Conservation (phyloP, 2,888 invertebrate genomes). For the Phasia obesa region DNA sequence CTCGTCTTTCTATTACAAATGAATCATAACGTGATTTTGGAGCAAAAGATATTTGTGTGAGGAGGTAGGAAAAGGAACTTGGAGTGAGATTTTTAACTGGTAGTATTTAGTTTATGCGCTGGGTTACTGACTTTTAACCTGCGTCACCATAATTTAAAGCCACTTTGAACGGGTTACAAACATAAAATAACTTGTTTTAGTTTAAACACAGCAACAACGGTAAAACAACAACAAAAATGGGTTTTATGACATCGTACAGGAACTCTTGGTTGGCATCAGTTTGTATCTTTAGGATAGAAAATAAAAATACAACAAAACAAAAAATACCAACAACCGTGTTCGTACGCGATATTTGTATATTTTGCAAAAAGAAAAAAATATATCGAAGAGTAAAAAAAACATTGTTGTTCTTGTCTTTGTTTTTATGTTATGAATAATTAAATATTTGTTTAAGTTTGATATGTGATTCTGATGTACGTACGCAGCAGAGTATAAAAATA, state of each 20-base stretch:
- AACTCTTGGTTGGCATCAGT: slow-evolving; percentile 28
- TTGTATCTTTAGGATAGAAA: slow-evolving; percentile 27
- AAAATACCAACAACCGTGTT: slow-evolving; percentile 44
- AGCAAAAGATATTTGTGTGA: background rate
- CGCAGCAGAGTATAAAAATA: slow-evolving; percentile 5
- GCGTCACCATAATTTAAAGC: slow-evolving; percentile 79
- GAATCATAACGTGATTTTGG: slow-evolving; percentile 51
- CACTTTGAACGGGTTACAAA: slow-evolving; percentile 77
- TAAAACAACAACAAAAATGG: slow-evolving; percentile 78
- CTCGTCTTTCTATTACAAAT: slow-evolving; percentile 21
- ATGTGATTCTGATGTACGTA: slow-evolving; percentile 67
- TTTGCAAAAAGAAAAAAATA: slow-evolving; percentile 59
- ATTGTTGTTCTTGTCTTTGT: slow-evolving; percentile 70
- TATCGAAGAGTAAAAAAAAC: slow-evolving; percentile 61
- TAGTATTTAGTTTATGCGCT: slow-evolving; percentile 76
- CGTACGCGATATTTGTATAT: slow-evolving; percentile 56
- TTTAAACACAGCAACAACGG: slow-evolving; percentile 3
- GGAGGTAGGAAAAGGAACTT: background rate
- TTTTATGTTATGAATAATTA: slow-evolving; percentile 81
- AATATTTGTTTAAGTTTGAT: slow-evolving; percentile 77
- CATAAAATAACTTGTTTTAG: slow-evolving; percentile 65
- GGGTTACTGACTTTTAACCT: slow-evolving; percentile 80
- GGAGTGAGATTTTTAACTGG: slow-evolving; percentile 36
- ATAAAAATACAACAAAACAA: slow-evolving; percentile 52
- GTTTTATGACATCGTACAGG: slow-evolving; percentile 80